phyloP scores from a whole-genome alignment of 2,113 vertebrate genomes.

The Calyptommatus sinebrachiatus region DNA sequence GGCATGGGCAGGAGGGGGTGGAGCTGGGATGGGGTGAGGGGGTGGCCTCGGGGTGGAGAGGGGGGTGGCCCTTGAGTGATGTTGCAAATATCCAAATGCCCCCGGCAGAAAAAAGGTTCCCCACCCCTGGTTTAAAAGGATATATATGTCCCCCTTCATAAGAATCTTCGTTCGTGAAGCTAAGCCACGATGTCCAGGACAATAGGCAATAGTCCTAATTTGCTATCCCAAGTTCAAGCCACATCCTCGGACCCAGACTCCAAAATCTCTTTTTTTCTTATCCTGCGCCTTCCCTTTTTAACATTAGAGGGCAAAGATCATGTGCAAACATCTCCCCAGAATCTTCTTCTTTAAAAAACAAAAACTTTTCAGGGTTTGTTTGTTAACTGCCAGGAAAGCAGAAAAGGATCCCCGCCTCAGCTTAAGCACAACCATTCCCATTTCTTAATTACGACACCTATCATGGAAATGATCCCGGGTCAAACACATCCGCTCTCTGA shows the following conservation, averaged over 20 bases:
- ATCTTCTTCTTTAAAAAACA: not conserved
- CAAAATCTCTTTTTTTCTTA: not conserved
- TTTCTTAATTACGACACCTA: constrained; percentile 57
- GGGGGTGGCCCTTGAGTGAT: no score
- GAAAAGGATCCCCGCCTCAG: constrained; percentile 12
- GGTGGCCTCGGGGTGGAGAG: no score
- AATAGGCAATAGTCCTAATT: no score
- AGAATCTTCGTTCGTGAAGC: no score
- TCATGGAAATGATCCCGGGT: constrained; percentile 50
- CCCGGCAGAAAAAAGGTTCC: no score
- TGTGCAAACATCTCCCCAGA: no score
- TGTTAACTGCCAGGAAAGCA: constrained; percentile 32
- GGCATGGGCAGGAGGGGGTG: no score
- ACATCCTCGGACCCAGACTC: not conserved
- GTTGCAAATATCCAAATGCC: no score
- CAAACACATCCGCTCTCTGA: constrained; percentile 34
- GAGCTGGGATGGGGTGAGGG: no score
- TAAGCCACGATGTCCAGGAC: no score
- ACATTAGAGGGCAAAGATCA: not conserved
- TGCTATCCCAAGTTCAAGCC: not conserved
- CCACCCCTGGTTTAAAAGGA: no score
- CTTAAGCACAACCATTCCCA: constrained; percentile 44
- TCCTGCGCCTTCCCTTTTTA: not conserved
- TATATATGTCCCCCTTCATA: no score
- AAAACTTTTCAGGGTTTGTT: constrained; percentile 28